These are phyloP conservation scores for Elephantulus edwardii DNA, from an alignment of 2,113 vertebrate genomes.

Conservation along the genomic window DNA sequence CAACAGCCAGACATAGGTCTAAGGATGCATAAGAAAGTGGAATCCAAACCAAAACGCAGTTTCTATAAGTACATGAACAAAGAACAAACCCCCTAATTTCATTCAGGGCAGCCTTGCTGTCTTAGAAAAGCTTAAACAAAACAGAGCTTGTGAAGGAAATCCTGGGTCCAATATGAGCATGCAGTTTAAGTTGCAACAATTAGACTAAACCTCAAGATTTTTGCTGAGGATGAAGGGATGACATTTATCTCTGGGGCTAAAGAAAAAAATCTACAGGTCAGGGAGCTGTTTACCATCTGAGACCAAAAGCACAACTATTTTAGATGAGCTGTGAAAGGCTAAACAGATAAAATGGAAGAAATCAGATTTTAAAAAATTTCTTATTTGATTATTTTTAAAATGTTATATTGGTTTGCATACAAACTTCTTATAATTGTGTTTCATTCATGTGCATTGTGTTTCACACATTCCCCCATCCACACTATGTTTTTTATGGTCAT, in stretches of 20 bases:
- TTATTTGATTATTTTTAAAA: too few species aligned
- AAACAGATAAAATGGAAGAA: conserved; percentile 29
- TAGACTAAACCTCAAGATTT: neutral
- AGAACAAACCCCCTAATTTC: neutral
- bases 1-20: neutral
- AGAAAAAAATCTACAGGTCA: neutral
- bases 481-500: too few species aligned
- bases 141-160: neutral
- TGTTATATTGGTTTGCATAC: too few species aligned
- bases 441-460: too few species aligned
- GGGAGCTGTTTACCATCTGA: neutral
- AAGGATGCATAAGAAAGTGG: neutral
- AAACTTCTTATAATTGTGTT: too few species aligned
- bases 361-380: too few species aligned
- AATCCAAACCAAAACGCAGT: neutral
- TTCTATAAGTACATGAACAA: neutral
- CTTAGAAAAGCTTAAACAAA: neutral
- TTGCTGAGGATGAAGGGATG: neutral
- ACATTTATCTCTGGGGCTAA: neutral
- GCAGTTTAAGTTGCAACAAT: neutral
- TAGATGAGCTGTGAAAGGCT: neutral
- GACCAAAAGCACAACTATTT: neutral
- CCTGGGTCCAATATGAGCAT: neutral
- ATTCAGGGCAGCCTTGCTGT: neutral
- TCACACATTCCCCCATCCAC: too few species aligned